Base-by-base conservation (phyloP, 2,113 vertebrate species). In the Lophura nycthemera region DNA sequence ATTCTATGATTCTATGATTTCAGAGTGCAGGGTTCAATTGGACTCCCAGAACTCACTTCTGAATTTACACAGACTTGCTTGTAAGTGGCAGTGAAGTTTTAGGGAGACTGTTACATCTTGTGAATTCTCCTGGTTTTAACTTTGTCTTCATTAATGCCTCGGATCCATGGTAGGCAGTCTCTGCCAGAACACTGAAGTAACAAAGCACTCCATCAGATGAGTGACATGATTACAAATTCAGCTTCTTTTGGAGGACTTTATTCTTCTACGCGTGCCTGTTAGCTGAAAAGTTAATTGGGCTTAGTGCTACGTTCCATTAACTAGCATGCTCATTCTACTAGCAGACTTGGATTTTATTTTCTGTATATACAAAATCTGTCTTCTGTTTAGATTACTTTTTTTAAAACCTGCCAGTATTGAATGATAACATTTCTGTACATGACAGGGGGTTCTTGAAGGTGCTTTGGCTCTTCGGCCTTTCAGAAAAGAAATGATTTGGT, bases 1-100 rank as follows among this genome's bases (percentile, higher is more conserved):
- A 16, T 29, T 29, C 52, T 54, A 29, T 54, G 27, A 29, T 54
- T 54, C 52, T 30, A 16, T 29, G 29, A 6, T 84, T 83, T 64
- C 6, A 1, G 76, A 50, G 8, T 0, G 0, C 5, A 2, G 6
- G 13, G 6, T 56, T 90, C 32, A 22, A 5, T 36, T 69, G 54
- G 43, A 13, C 32, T 30, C 25, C 5, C 32, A 60, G 32, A 50
- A 47, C 11, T 47, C 32, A 14, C 17, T 14, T 60, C n/a, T 13
- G 25, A 32, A 45, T 17, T 59, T 84, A 19, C 1, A 42, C 19
- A n/a, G 61, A 10, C 34, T 78, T 59, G 10, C 48, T 86, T 63
- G 8, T 32, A 42, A 69, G 59, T 18, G 38, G 29, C 48, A 45
- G 0, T 9, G 42, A 59, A 71, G 30, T 45, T 34, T 13, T 12